Percentiles rank a stretch among this genome's conserved stretches.
phyloP scores from a whole-genome alignment of 2,797 vertebrate genomes.

The Rhinella marina region DNA sequence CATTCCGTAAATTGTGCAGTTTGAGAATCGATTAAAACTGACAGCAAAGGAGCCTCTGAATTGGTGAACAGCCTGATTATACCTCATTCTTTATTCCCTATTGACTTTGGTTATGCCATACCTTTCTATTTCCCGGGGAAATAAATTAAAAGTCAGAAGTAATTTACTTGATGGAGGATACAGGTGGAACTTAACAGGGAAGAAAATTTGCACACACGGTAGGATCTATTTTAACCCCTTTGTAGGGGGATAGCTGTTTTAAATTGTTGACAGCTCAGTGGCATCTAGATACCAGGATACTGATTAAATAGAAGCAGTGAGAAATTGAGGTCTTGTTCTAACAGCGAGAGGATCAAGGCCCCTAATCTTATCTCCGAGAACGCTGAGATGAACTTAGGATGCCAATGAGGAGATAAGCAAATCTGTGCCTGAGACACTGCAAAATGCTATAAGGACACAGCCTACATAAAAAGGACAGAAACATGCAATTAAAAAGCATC shows the following conservation, averaged over 20 bases:
- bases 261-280: constrained; percentile 95
- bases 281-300: constrained; percentile 89
- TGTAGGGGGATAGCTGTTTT: constrained; percentile 90
- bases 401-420: constrained; percentile 70
- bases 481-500: not conserved
- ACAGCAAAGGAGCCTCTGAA: constrained; percentile 86
- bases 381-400: constrained; percentile 77
- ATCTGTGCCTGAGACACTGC: constrained; percentile 58
- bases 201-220: constrained; percentile 79
- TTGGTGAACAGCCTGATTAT: constrained; percentile 91
- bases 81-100: constrained; percentile 86
- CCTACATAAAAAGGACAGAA: not conserved
- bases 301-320: constrained; percentile 98
- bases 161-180: constrained; percentile 97
- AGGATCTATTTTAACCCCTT: constrained; percentile 96
- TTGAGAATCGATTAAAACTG: constrained; percentile 94
- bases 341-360: constrained; percentile 92
- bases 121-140: constrained; percentile 98
- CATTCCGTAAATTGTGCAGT: constrained; percentile 87
- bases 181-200: constrained; percentile 84
- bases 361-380: constrained; percentile 86
- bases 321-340: constrained; percentile 99
- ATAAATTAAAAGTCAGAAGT: constrained; percentile 99
- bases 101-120: constrained; percentile 96
- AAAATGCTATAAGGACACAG: not conserved